Percentiles rank a stretch among this genome's conserved stretches.
phyloP scores from a whole-genome alignment of 2,113 vertebrate genomes.

The Charina bottae region DNA sequence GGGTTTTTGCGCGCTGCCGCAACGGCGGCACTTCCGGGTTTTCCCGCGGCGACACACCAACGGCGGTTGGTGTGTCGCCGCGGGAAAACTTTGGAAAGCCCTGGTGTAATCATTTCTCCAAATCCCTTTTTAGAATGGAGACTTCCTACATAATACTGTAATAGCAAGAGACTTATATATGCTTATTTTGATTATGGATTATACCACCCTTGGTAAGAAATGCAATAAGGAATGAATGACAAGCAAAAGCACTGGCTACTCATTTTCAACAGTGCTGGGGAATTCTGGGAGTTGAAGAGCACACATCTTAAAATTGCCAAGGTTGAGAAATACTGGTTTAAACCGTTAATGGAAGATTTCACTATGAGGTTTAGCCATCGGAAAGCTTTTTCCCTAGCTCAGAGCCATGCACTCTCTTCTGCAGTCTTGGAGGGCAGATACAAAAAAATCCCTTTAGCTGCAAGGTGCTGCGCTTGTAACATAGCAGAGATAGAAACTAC shows the following conservation, averaged over 20 bases:
- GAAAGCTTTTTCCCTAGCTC: no score
- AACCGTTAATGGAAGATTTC: conserved; percentile 15
- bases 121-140: neutral
- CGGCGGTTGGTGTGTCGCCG: no score
- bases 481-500: no score
- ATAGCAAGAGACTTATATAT: neutral
- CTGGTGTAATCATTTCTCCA: neutral
- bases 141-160: neutral
- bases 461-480: no score
- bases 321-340: neutral
- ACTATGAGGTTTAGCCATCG: conserved; percentile 14
- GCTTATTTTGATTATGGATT: conserved; percentile 15
- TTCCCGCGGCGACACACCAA: no score
- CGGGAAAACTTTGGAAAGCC: no score
- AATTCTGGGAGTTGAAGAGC: neutral
- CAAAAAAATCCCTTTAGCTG: no score
- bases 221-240: conserved; percentile 32
- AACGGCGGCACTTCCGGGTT: no score
- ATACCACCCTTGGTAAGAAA: conserved; percentile 39
- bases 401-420: no score
- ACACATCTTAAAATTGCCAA: neutral
- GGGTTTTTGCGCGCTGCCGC: no score
- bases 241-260: conserved; percentile 41
- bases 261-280: conserved; percentile 32
- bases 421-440: no score